Percentiles rank a stretch among this genome's conserved stretches.
Evolutionary conservation across 2,113 vertebrate genomes (phyloP).

Genomic region (Poeciliopsis turrubarensis): DNA sequence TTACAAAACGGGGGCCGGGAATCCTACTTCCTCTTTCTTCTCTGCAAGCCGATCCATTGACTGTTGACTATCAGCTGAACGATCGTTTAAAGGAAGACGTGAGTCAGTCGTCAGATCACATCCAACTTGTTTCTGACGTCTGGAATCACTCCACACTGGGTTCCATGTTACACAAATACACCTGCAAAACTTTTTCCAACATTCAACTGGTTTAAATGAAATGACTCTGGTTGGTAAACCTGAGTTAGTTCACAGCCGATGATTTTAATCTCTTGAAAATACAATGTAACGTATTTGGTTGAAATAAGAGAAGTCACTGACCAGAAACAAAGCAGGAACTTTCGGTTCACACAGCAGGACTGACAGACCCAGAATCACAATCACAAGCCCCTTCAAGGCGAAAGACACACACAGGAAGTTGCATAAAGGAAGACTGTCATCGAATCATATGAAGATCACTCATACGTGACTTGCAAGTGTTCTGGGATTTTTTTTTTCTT

Average conservation of each 20-base stretch:
- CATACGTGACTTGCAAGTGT: not conserved
- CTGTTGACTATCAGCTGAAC: not conserved
- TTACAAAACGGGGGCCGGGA: not conserved
- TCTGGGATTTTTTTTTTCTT: not conserved
- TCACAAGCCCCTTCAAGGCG: slow-evolving; percentile 18
- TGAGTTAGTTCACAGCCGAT: not conserved
- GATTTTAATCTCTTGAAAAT: not conserved
- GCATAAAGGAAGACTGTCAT: not conserved
- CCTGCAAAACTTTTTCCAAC: not conserved
- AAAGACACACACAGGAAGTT: slow-evolving; percentile 24
- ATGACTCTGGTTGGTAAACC: not conserved
- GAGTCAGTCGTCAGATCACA: not conserved
- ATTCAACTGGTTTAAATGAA: not conserved
- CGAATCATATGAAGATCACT: slow-evolving; percentile 8
- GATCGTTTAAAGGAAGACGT: not conserved
- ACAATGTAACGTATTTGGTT: not conserved
- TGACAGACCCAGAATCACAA: slow-evolving; percentile 30
- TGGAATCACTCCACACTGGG: not conserved
- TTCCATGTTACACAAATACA: not conserved
- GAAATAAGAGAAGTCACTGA: slow-evolving; percentile 4
- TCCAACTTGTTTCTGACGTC: not conserved
- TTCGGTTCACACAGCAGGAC: slow-evolving; percentile 33
- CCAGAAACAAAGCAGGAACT: not conserved
- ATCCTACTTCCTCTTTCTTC: not conserved
- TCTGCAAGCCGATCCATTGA: not conserved